These are phyloP conservation scores for Drosophila ercepeae DNA, from an alignment of 1,140 invertebrate species.

Conservation along the genomic window DNA sequence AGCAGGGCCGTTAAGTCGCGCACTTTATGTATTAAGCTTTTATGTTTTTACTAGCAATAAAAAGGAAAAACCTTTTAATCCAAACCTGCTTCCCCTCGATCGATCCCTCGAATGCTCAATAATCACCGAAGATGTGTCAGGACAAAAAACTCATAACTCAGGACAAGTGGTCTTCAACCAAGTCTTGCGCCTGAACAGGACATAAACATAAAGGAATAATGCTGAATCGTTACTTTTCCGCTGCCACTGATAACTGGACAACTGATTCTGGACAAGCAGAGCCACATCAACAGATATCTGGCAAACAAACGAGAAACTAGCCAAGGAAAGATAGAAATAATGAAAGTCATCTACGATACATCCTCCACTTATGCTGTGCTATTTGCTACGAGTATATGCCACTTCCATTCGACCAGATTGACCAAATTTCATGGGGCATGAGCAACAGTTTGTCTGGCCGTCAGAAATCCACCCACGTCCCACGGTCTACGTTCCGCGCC, in stretches of 20 bases:
- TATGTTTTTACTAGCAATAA: background rate
- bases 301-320: conserved; percentile 6
- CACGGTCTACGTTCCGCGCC: background rate
- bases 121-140: conserved; percentile 22
- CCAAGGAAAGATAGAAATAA: conserved; percentile 28
- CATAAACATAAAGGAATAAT: conserved; percentile 43
- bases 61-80: background rate
- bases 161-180: conserved; percentile 14
- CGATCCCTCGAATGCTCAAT: conserved; percentile 8
- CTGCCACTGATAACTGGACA: conserved; percentile 9
- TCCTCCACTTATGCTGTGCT: conserved; percentile 37
- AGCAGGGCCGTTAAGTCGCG: background rate
- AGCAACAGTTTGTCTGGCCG: conserved; percentile 45
- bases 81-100: background rate
- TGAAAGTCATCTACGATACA: conserved; percentile 35
- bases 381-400: background rate
- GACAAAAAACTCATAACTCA: conserved; percentile 49
- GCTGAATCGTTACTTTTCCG: conserved; percentile 45
- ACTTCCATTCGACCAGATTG: background rate
- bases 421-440: conserved; percentile 31
- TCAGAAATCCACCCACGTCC: conserved; percentile 31
- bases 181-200: conserved; percentile 11
- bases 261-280: conserved; percentile 8
- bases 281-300: conserved; percentile 17
- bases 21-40: background rate